Evolutionary conservation across 2,888 invertebrate genomes (phyloP).

Genomic region (Ophraella communa): DNA sequence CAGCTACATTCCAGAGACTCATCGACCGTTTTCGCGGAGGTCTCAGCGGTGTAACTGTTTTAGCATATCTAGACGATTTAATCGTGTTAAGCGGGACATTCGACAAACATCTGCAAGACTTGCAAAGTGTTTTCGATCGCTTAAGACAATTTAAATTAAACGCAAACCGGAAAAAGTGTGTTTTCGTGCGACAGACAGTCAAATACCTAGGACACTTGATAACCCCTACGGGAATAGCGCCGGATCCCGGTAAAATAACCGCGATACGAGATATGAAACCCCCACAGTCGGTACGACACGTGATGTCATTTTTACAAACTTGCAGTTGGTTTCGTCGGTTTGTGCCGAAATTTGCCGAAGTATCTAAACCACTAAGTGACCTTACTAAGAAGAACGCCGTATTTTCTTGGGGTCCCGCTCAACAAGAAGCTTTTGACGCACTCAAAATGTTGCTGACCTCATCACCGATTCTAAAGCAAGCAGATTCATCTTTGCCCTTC

Average conservation of each 20-base stretch:
- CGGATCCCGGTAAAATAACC: slow-evolving; percentile 32
- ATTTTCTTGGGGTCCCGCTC: background rate
- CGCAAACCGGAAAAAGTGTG: slow-evolving; percentile 31
- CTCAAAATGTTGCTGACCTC: background rate
- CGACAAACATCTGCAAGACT: background rate
- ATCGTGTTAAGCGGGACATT: slow-evolving; percentile 34
- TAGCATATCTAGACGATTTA: slow-evolving; percentile 44
- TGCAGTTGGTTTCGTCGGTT: slow-evolving; percentile 31
- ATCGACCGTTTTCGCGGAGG: slow-evolving; percentile 39
- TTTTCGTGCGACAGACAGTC: slow-evolving; percentile 29
- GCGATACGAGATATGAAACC: slow-evolving; percentile 29
- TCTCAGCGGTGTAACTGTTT: slow-evolving; percentile 31
- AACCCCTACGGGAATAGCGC: slow-evolving; percentile 18
- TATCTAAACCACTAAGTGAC: too few relatives aligned
- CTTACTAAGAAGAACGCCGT: background rate
- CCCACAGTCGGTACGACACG: slow-evolving; percentile 34
- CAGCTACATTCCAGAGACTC: slow-evolving; percentile 42
- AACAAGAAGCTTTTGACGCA: background rate
- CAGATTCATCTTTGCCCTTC: background rate
- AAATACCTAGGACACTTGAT: slow-evolving; percentile 40
- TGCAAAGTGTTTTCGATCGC: background rate
- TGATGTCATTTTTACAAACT: slow-evolving; percentile 37
- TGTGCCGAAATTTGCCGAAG: background rate
- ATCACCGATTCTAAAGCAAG: background rate
- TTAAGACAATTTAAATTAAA: background rate